Conservation (phyloP, 2,113 vertebrate species). For the Leptobrachium ailaonicum region DNA sequence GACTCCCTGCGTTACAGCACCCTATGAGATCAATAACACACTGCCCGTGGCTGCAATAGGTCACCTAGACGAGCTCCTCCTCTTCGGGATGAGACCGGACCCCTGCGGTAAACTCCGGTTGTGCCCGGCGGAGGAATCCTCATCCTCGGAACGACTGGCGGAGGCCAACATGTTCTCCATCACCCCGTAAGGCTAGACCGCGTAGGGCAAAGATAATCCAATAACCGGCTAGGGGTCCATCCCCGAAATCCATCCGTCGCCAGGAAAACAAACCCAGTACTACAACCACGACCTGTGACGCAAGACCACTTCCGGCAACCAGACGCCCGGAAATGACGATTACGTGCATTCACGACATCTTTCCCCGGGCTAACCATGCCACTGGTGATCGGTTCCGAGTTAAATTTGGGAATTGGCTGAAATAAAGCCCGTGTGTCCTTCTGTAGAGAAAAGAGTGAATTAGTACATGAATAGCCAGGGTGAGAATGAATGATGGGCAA, state of each 20-base stretch:
- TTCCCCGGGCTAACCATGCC: no score
- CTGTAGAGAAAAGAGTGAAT: no score
- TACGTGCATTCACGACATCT: no score
- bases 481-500: no score
- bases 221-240: constrained; percentile 10
- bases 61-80: constrained; percentile 93
- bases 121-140: constrained; percentile 79
- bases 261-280: neutral
- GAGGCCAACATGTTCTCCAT: constrained; percentile 70
- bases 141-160: constrained; percentile 88
- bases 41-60: neutral
- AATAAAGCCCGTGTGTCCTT: no score
- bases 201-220: neutral
- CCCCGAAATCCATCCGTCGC: neutral
- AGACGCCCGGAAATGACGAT: neutral
- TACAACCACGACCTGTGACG: neutral
- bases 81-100: constrained; percentile 83
- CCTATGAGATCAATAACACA: no score
- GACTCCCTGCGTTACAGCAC: no score
- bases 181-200: neutral
- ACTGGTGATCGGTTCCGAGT: no score
- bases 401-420: no score
- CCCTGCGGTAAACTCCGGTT: constrained; percentile 83
- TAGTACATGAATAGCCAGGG: no score
- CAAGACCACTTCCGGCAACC: neutral